Evolutionary conservation across 2,888 invertebrate species (phyloP).

Genomic region (Drosophila neotestacea): DNA sequence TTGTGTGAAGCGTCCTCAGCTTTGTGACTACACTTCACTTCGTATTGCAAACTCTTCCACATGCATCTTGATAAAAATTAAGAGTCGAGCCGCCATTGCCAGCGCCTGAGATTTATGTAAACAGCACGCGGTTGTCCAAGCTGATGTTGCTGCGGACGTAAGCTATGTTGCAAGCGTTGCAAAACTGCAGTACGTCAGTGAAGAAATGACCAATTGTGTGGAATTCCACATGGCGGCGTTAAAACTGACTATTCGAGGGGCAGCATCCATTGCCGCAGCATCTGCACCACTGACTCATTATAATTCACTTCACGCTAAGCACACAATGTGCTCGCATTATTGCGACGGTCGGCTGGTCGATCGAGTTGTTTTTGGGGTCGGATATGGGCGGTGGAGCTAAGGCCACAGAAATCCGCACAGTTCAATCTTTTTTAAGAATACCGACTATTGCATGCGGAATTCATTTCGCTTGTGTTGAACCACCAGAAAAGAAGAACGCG

Average conservation of each 20-base stretch:
- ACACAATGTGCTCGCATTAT: conserved; percentile 66
- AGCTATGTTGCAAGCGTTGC: conserved; percentile 39
- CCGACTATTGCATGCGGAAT: conserved; percentile 49
- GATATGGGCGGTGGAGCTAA: conserved; percentile 26
- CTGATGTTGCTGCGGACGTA: conserved; percentile 27
- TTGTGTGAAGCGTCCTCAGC: conserved; percentile 28
- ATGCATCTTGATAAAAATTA: conserved; percentile 60
- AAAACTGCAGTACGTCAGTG: conserved; percentile 34
- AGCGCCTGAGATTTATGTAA: conserved; percentile 60
- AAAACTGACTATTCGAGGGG: conserved; percentile 44
- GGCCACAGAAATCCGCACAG: conserved; percentile 47
- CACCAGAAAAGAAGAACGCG: conserved; percentile 28
- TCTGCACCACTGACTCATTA: conserved; percentile 52
- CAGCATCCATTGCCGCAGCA: conserved; percentile 24
- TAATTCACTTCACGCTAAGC: conserved; percentile 67
- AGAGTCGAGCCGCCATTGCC: conserved; percentile 35
- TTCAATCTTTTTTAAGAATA: conserved; percentile 63
- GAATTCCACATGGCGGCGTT: conserved; percentile 65
- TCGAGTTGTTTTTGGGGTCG: conserved; percentile 30
- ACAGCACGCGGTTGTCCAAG: conserved; percentile 35
- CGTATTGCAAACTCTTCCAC: conserved; percentile 34
- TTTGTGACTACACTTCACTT: conserved; percentile 22
- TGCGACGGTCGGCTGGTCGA: conserved; percentile 37
- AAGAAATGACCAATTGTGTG: conserved; percentile 63
- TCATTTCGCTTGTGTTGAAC: conserved; percentile 43